These are phyloP conservation scores for Malaclemys terrapin DNA, from an alignment of 2,113 vertebrate genomes.

Conservation along the genomic window DNA sequence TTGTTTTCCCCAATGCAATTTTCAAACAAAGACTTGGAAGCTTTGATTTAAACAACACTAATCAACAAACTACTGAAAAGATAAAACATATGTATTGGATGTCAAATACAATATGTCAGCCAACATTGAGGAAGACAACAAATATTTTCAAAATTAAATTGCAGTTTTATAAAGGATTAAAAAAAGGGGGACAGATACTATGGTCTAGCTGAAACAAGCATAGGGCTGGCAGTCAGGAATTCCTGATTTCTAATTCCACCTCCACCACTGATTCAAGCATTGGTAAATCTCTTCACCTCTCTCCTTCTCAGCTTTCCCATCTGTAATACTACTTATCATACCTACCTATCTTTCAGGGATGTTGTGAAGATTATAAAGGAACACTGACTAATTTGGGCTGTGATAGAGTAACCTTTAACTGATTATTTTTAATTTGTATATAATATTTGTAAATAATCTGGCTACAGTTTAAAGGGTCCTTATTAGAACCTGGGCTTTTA, in stretches of 20 bases:
- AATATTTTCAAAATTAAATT: too few relatives aligned
- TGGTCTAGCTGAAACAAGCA: neutral
- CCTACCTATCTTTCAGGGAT: neutral
- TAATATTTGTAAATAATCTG: too few relatives aligned
- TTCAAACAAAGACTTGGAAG: neutral
- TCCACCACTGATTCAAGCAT: neutral
- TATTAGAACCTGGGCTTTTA: neutral
- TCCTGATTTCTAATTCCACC: neutral
- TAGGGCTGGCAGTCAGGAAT: neutral
- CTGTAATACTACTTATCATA: neutral
- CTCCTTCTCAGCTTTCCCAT: accelerated
- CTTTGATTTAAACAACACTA: neutral
- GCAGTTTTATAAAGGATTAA: too few relatives aligned
- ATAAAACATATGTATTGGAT: neutral
- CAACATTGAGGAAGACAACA: too few relatives aligned
- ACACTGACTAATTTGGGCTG: too few relatives aligned
- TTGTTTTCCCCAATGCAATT: neutral
- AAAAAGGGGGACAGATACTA: neutral
- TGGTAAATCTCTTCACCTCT: neutral
- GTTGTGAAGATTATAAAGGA: too few relatives aligned
- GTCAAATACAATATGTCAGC: neutral
- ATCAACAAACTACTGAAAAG: neutral
- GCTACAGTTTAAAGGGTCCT: too few relatives aligned
- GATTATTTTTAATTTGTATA: too few relatives aligned
- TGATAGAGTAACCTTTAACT: too few relatives aligned